Evolutionary conservation across 2,888 invertebrate species (phyloP), one percentile per base, ranked within the genome.

Genomic region (Tridacna crocea): DNA sequence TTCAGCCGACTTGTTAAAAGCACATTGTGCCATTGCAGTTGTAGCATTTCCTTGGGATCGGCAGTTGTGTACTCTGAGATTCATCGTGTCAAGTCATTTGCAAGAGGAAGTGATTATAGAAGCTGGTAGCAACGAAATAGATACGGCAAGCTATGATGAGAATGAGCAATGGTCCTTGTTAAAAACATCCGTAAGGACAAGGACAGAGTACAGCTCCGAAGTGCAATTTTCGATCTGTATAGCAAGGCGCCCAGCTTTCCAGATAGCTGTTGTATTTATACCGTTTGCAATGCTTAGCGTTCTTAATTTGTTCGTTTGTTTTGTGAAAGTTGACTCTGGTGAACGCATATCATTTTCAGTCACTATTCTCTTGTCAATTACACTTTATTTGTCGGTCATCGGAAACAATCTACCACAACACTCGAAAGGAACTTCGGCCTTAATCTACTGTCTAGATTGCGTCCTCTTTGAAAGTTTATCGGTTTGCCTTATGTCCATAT

Each of bases 41-140:
- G 75, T 65, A 17, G 63, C 80, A 4, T 83, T 74, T 68, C 83
- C 83, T 10, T 83, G 82, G 82, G 82, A 82, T 60, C 48, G 68
- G 17, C 82, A 82, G 47, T 66, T 47, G 10, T 79, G 82, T 48
- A 47, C 48, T 0, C 19, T 79, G 11, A 36, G 48, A 3, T 79
- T 82, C 58, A 36, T 76, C 19, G 72, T 82, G 8, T 72, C 70
- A 65, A 65, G 63, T 46, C 78, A 82, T 65, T 13, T 11, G 0
- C 24, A 55, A 19, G 13, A 55, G 0, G 75, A 82, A 17, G 72
- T 82, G 0, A 15, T 55, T 15, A 70, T 70, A 12, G 47, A 36
- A 60, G 26, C 60, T 10, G 73, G 46, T 26, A 19, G 60, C 11
- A 47, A 73, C 22, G 27, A 36, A 15, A 26, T 73, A 24, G 27